Conservation (phyloP, 2,113 vertebrate genomes). For the Cyanoliseus patagonus region DNA sequence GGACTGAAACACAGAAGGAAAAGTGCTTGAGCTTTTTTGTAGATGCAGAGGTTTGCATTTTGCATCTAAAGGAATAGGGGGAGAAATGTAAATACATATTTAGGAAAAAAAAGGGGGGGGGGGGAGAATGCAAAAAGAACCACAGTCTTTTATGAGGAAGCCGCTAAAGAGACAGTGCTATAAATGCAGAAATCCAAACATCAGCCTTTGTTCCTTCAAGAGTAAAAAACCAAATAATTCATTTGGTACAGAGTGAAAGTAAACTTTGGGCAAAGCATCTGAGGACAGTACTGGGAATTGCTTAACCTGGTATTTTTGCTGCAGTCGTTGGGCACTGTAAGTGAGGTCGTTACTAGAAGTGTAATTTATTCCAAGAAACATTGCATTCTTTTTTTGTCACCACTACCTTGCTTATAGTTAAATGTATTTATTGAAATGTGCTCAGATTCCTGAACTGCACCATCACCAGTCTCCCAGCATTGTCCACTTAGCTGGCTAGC, state of each 20-base stretch:
- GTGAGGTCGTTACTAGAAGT: not conserved
- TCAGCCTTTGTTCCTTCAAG: not conserved
- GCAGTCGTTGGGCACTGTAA: not conserved
- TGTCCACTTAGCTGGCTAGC: fast-evolving
- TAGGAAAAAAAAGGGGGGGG: not conserved
- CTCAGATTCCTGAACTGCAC: not conserved
- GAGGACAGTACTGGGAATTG: not conserved
- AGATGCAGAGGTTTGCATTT: not conserved
- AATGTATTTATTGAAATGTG: not conserved
- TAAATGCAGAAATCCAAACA: not conserved
- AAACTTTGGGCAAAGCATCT: not conserved
- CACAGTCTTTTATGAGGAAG: not conserved
- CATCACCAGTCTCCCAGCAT: not conserved
- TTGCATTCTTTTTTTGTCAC: not conserved
- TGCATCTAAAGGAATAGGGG: not conserved
- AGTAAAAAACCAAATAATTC: not conserved
- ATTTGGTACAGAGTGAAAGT: not conserved
- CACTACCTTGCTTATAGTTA: not conserved
- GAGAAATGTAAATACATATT: not conserved
- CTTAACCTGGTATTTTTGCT: not conserved
- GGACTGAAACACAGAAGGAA: not conserved
- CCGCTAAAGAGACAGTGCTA: not conserved
- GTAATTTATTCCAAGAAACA: not conserved
- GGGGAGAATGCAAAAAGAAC: not conserved
- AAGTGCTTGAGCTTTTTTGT: fast-evolving